Percentiles rank a stretch among this genome's conserved stretches.
Conservation (phyloP, 2,888 invertebrate genomes). For the Aleiodes alternator region DNA sequence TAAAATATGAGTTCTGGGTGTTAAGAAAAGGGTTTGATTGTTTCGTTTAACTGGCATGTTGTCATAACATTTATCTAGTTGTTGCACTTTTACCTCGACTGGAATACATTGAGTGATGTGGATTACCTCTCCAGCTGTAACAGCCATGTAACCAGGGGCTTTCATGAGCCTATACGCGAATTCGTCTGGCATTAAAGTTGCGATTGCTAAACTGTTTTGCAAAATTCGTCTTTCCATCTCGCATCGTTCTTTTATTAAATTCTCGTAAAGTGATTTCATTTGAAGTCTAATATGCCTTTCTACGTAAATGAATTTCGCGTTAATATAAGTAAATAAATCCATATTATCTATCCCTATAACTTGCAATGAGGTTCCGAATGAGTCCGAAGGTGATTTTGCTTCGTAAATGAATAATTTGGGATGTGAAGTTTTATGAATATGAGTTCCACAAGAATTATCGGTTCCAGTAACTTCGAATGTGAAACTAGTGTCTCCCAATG, state of each 20-base stretch:
- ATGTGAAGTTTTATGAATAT: slow-evolving; percentile 49
- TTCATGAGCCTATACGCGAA: slow-evolving; percentile 59
- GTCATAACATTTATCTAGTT: slow-evolving; percentile 55
- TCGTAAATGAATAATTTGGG: slow-evolving; percentile 33
- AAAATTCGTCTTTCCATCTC: slow-evolving; percentile 53
- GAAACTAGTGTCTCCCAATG: slow-evolving; percentile 44
- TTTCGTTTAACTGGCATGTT: slow-evolving; percentile 24
- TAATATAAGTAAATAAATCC: slow-evolving; percentile 51
- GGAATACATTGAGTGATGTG: slow-evolving; percentile 60
- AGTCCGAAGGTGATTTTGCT: background rate
- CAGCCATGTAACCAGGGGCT: slow-evolving; percentile 56
- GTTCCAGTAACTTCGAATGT: slow-evolving; percentile 26
- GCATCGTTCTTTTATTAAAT: slow-evolving; percentile 5
- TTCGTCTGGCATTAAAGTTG: slow-evolving; percentile 56
- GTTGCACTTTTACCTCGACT: slow-evolving; percentile 54
- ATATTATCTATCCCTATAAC: slow-evolving; percentile 14
- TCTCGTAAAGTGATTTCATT: slow-evolving; percentile 32
- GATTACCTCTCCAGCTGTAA: slow-evolving; percentile 57
- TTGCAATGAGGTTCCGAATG: background rate
- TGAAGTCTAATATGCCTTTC: slow-evolving; percentile 55
- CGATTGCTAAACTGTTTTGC: slow-evolving; percentile 55
- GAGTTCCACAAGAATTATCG: slow-evolving; percentile 45
- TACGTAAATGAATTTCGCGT: slow-evolving; percentile 56
- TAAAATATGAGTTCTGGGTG: slow-evolving; percentile 56
- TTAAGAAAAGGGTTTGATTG: slow-evolving; percentile 48